These are phyloP conservation scores for Seriola aureovittata DNA, from an alignment of 2,113 vertebrate genomes.

Conservation along the genomic window DNA sequence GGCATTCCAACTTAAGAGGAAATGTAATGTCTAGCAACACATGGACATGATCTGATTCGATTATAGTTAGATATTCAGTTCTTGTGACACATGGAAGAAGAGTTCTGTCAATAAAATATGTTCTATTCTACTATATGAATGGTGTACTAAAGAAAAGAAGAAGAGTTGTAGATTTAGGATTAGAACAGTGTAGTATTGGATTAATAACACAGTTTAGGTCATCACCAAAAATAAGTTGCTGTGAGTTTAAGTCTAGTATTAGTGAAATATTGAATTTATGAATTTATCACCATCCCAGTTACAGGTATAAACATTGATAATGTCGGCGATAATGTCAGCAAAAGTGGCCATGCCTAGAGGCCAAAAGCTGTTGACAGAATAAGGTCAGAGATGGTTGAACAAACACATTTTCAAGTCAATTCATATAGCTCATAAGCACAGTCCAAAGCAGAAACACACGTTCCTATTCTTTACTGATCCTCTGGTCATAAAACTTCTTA, in stretches of 20 bases:
- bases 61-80: neutral
- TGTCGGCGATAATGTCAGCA: no score
- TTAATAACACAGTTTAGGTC: conserved; percentile 4
- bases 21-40: no score
- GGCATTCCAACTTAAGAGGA: no score
- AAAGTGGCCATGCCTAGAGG: no score
- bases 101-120: neutral
- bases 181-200: neutral
- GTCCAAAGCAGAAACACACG: no score
- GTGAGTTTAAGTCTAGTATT: conserved; percentile 8
- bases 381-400: no score
- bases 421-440: no score
- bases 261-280: conserved; percentile 1
- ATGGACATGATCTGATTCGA: no score
- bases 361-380: no score
- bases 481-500: no score
- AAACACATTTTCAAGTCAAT: no score
- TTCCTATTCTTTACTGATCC: no score
- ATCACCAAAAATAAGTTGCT: conserved; percentile 1
- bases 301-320: neutral
- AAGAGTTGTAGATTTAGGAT: neutral
- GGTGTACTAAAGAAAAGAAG: neutral
- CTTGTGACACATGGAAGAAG: neutral
- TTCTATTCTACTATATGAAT: conserved; percentile 12
- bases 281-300: conserved; percentile 17